A percentile compares a stretch with the other conserved stretches of the same genome.
These are phyloP conservation scores for Athripsodes cinereus DNA, from an alignment of 2,888 invertebrate genomes.

Conservation along the genomic window DNA sequence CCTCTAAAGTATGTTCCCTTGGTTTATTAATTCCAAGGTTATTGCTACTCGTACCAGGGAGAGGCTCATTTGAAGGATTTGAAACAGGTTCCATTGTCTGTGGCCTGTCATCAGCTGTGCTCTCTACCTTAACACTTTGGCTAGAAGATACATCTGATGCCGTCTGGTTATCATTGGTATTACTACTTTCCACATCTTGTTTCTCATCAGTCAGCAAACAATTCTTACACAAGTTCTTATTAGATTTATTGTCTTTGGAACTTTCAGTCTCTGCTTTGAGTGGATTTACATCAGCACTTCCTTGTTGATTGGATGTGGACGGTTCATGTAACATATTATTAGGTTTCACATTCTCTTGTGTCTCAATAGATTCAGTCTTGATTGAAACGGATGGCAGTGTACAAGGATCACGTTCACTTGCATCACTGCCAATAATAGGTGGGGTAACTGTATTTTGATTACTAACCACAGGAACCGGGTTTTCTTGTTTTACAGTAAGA, in stretches of 20 bases:
- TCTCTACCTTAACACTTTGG: background rate
- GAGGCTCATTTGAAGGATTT: background rate
- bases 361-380: background rate
- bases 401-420: too few species aligned
- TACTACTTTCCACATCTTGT: constrained; percentile 9
- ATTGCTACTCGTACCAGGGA: background rate
- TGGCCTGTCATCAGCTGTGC: background rate
- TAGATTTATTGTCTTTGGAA: background rate
- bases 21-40: background rate
- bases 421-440: background rate
- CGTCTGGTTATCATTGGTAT: background rate
- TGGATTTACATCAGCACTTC: background rate
- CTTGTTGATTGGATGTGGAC: background rate
- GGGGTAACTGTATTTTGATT: background rate
- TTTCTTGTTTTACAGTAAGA: background rate
- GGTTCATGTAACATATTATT: background rate
- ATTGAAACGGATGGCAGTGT: background rate
- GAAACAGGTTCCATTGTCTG: background rate
- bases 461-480: background rate
- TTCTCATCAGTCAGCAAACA: constrained; percentile 11
- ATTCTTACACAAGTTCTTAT: constrained; percentile 6
- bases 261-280: constrained; percentile 7
- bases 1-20: background rate
- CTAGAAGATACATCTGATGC: background rate
- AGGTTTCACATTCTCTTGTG: background rate